Evolutionary conservation across 2,888 invertebrate genomes (phyloP).

Genomic region (Ormyrus rosae): DNA sequence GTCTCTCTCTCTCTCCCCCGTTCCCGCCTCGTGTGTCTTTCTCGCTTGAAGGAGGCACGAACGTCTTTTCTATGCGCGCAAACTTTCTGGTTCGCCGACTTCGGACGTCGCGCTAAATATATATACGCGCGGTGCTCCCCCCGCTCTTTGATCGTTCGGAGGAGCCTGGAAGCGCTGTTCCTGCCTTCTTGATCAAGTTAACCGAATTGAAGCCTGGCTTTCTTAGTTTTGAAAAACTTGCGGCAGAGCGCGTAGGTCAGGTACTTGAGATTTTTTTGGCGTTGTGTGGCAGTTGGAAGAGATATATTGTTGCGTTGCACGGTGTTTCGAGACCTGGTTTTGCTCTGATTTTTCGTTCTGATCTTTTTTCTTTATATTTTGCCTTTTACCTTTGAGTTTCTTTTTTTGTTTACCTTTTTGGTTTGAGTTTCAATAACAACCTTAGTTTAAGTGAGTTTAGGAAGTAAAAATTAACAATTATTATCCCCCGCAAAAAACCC

Average conservation of each 20-base stretch:
- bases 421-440: conserved; percentile 54
- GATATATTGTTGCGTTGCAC: conserved; percentile 67
- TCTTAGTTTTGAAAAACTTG: too few relatives aligned
- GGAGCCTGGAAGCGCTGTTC: too few relatives aligned
- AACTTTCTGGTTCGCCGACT: too few relatives aligned
- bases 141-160: too few relatives aligned
- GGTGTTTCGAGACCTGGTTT: conserved; percentile 64
- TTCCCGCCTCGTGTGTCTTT: neutral
- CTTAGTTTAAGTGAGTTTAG: conserved; percentile 25
- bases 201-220: too few relatives aligned
- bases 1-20: neutral
- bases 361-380: conserved; percentile 51
- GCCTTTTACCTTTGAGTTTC: conserved; percentile 46
- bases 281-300: conserved; percentile 37
- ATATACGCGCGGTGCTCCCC: too few relatives aligned
- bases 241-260: neutral
- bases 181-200: too few relatives aligned
- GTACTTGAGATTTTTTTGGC: conserved; percentile 38
- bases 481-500: neutral
- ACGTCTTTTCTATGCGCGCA: neutral
- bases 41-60: conserved; percentile 5
- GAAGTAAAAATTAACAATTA: conserved; percentile 37
- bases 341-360: conserved; percentile 51
- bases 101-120: too few relatives aligned
- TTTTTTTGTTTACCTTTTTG: conserved; percentile 45